Conservation (phyloP, 2,113 vertebrate genomes). For the Cepphus grylle region DNA sequence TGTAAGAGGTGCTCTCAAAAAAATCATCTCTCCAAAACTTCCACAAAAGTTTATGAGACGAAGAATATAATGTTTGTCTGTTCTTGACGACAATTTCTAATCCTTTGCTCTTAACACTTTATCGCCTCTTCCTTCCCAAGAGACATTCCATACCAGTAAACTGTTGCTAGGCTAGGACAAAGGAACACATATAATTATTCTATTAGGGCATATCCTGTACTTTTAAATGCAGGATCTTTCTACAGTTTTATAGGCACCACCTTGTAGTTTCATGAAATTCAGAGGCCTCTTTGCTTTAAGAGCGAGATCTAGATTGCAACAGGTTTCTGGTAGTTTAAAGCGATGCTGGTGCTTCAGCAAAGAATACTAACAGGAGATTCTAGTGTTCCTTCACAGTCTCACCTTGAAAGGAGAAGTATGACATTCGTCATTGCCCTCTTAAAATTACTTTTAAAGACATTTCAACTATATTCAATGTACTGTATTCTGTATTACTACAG, state of each 20-base stretch:
- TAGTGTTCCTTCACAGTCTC: not conserved
- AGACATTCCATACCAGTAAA: not conserved
- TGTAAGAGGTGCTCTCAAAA: not conserved
- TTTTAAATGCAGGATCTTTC: not conserved
- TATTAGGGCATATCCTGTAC: not conserved
- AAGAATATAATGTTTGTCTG: not conserved
- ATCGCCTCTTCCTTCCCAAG: not conserved
- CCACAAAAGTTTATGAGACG: not conserved
- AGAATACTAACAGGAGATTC: not conserved
- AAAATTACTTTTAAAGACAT: not conserved
- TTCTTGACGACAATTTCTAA: not conserved
- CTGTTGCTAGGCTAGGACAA: not conserved
- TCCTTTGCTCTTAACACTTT: not conserved
- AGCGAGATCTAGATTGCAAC: not conserved
- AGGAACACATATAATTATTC: not conserved
- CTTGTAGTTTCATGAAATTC: not conserved
- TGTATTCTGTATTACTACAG: not conserved
- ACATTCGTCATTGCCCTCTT: not conserved
- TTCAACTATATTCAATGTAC: not conserved
- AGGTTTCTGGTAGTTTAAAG: not conserved
- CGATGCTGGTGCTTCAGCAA: not conserved
- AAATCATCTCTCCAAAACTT: not conserved
- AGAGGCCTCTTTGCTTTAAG: not conserved
- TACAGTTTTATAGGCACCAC: not conserved
- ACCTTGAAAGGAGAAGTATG: not conserved